phyloP scores from a whole-genome alignment of 2,797 vertebrate genomes.

The Mus caroli region DNA sequence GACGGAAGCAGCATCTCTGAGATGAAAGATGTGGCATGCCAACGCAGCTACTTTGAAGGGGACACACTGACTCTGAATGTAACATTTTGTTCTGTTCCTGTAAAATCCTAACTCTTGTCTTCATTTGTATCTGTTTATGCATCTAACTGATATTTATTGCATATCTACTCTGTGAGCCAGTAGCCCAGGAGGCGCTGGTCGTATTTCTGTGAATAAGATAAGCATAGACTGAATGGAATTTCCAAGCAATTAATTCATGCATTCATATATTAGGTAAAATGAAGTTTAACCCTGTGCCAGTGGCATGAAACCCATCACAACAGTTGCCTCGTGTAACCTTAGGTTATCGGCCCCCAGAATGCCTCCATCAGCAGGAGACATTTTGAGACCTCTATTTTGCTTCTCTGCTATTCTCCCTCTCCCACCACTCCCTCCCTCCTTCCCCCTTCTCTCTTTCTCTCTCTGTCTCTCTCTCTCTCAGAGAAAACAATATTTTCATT shows the following conservation, averaged over 20 bases:
- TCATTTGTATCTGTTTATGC: constrained; percentile 50
- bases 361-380: neutral
- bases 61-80: constrained; percentile 48
- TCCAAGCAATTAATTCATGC: constrained; percentile 56
- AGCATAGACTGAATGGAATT: neutral
- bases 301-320: constrained; percentile 14
- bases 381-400: neutral
- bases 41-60: constrained; percentile 35
- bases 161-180: neutral
- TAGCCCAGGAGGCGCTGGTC: neutral
- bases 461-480: no score
- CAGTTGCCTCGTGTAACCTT: neutral
- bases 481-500: neutral
- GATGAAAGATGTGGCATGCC: constrained; percentile 64
- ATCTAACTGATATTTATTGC: constrained; percentile 54
- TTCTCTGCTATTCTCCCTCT: neutral
- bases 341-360: neutral
- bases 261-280: constrained; percentile 36
- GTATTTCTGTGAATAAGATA: constrained; percentile 36
- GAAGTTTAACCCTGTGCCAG: neutral
- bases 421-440: no score
- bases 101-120: constrained; percentile 55
- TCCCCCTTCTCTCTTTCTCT: no score
- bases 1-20: neutral
- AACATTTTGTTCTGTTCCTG: constrained; percentile 56